Base-by-base conservation (phyloP, 2,113 vertebrate genomes). In the Motacilla tschutschensis region DNA sequence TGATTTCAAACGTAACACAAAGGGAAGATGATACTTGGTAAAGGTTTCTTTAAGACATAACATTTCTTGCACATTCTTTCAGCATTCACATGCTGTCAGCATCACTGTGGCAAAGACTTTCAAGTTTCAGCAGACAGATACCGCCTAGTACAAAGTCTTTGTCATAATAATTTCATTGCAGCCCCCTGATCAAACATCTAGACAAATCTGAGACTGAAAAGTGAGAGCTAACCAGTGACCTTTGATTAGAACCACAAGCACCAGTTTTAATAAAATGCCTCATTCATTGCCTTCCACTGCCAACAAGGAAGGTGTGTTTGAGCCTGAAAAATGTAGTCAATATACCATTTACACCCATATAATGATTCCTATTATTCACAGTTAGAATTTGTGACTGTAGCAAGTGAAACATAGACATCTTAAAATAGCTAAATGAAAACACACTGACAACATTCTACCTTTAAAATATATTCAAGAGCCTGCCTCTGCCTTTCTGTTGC, bases 141-240 rank as follows among this genome's bases (percentile, higher is more conserved):
- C 94, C 95, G 95, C 92, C 96, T 96, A 96, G 95, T 96, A 97
- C 97, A 97, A 97, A 98, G 97, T 96, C 97, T 97, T 96, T 96
- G 95, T 96, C 96, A 96, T 96, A 96, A 96, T 96, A 95, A 97
- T 97, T 96, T 97, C 94, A 75, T 95, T 96, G 95, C 95, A 94
- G 85, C 69, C 94, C 95, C 94, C 95, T 97, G 96, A 98, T 97
- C 97, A 97, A 97, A 97, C 95, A 96, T 95, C 94, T 85, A 96
- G 94, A 96, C 95, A 97, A 97, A 97, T 97, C 92, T 96, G 92
- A 97, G 96, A 95, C 95, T 95, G 95, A 95, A 96, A 96, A 97
- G 91, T 95, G 83, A 97, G 95, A 95, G 92, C 92, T 95, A 96
- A 95, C 93, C 86, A 93, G 88, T 97, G 96, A 96, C 96, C 97